Evolutionary conservation across 2,888 invertebrate species (phyloP).

Genomic region (Zele albiditarsus): DNA sequence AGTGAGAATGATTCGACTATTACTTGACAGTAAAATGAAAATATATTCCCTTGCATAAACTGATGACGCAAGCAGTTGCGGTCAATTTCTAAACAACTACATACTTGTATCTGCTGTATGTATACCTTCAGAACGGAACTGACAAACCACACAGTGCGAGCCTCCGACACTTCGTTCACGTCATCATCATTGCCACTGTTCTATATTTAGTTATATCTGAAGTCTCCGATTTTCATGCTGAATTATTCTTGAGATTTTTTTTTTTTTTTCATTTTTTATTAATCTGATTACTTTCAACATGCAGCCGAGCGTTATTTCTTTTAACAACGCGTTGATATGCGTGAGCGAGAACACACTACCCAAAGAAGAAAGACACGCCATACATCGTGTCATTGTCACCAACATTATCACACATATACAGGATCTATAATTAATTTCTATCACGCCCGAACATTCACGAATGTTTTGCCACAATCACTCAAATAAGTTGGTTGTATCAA

Average conservation of each 20-base stretch:
- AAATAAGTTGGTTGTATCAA: not conserved
- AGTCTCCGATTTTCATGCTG: not conserved
- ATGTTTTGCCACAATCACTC: not conserved
- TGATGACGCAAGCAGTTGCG: conserved; percentile 20
- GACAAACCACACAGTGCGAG: not conserved
- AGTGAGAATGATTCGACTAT: too few relatives aligned
- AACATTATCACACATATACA: not conserved
- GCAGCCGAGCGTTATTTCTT: not conserved
- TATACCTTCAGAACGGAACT: conserved; percentile 15
- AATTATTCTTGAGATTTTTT: not conserved
- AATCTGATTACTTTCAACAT: not conserved
- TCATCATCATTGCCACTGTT: conserved; percentile 4
- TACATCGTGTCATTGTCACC: conserved; percentile 10
- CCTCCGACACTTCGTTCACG: not conserved
- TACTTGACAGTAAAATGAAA: too few relatives aligned
- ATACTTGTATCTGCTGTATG: not conserved
- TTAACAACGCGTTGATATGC: not conserved
- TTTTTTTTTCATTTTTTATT: not conserved
- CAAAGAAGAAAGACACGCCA: conserved; percentile 8
- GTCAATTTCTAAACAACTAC: conserved; percentile 5
- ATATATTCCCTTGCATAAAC: conserved; percentile 2
- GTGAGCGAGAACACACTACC: not conserved
- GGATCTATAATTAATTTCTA: conserved; percentile 26
- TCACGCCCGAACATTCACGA: conserved; percentile 10
- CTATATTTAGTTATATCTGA: not conserved